Conservation (phyloP, 2,797 vertebrate genomes). For the Buphagus erythrorhynchus region DNA sequence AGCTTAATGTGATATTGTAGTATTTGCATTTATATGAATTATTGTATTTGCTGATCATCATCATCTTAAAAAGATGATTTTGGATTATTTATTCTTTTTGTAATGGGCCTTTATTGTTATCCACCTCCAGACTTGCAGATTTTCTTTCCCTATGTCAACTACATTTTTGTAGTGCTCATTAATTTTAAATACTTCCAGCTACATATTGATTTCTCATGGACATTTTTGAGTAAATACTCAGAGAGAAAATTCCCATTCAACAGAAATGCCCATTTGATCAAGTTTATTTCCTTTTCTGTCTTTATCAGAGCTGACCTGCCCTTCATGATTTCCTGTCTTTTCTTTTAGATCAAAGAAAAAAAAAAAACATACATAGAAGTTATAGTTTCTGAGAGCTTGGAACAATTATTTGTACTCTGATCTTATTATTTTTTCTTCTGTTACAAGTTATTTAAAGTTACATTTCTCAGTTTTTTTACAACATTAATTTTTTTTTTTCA, state of each 20-base stretch:
- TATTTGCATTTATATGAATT: neutral
- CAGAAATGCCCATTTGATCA: neutral
- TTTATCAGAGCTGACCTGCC: neutral
- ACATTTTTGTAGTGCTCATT: neutral
- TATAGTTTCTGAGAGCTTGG: neutral
- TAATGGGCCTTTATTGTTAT: fast-evolving
- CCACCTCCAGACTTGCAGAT: neutral
- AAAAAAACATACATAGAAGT: fast-evolving
- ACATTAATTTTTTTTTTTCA: neutral
- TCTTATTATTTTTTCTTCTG: neutral
- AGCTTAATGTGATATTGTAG: neutral
- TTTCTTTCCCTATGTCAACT: neutral
- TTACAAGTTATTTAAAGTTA: neutral
- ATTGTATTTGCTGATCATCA: neutral
- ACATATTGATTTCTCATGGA: neutral
- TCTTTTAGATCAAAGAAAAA: neutral
- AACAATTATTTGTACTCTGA: neutral
- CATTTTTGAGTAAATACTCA: neutral
- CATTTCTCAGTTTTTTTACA: neutral
- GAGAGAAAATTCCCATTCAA: neutral
- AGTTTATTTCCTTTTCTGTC: neutral
- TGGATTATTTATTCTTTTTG: neutral
- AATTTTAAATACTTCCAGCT: neutral
- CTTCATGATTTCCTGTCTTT: neutral
- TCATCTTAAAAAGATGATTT: neutral